Evolutionary conservation across 2,113 vertebrate species (phyloP).

Genomic region (Nerophis ophidion): DNA sequence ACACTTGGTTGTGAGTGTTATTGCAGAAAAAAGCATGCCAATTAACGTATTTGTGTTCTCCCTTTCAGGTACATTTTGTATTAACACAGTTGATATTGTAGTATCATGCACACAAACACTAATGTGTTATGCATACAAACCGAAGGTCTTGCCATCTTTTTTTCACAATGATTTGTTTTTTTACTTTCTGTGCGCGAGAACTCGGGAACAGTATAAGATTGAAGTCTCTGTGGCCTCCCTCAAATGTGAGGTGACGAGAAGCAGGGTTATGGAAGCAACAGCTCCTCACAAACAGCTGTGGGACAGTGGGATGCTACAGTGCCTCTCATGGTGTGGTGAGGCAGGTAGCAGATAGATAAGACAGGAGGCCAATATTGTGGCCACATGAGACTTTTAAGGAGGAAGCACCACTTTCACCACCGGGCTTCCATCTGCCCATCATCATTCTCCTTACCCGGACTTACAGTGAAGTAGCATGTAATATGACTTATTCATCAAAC

Average conservation of each 20-base stretch:
- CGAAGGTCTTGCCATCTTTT: constrained; percentile 6
- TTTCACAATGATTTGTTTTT: constrained; percentile 11
- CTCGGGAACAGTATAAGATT: constrained; percentile 23
- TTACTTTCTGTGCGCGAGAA: constrained; percentile 9
- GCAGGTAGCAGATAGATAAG: constrained; percentile 32
- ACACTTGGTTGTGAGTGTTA: constrained; percentile 58
- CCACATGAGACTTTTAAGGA: constrained; percentile 41
- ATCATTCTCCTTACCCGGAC: constrained; percentile 21
- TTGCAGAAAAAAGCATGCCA: constrained; percentile 21
- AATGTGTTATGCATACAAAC: neutral
- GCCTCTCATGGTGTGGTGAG: constrained; percentile 49
- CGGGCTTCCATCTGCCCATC: constrained; percentile 62
- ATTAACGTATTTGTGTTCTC: constrained; percentile 14
- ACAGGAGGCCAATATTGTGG: constrained; percentile 49
- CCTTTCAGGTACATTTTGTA: constrained; percentile 11
- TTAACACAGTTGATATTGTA: constrained; percentile 1
- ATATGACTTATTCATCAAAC: constrained; percentile 9
- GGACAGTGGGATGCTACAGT: constrained; percentile 55
- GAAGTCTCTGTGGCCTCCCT: constrained; percentile 26
- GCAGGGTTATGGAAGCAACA: constrained; percentile 37
- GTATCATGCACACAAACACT: constrained; percentile 4
- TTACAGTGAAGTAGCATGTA: constrained; percentile 12
- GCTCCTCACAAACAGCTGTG: constrained; percentile 66
- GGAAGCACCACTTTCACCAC: constrained; percentile 40
- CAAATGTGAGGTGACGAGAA: constrained; percentile 37